Conservation (phyloP, 2,797 vertebrate genomes). For the Cacajao melanocephalus region DNA sequence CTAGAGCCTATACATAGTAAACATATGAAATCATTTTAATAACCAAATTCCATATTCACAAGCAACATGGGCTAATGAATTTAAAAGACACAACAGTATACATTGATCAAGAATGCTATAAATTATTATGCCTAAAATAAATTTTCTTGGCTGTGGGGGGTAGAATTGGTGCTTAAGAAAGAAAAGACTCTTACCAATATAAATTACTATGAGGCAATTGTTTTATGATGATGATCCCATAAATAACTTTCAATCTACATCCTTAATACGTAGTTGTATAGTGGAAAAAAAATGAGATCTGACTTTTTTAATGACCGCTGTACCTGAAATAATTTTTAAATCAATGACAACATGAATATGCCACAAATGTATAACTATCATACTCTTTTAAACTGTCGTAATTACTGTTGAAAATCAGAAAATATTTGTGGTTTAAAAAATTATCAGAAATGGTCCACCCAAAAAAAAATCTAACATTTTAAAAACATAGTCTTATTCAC, state of each 20-base stretch:
- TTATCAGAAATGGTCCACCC: neutral
- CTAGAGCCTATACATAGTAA: conserved; percentile 80
- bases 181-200: conserved; percentile 51
- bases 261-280: conserved; percentile 35
- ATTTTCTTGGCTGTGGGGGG: conserved; percentile 71
- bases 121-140: conserved; percentile 78
- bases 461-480: conserved; percentile 3
- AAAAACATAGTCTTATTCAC: neutral
- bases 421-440: conserved; percentile 45
- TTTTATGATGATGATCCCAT: conserved; percentile 62
- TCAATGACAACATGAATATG: neutral
- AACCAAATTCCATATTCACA: conserved; percentile 81
- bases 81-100: conserved; percentile 70
- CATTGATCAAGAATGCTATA: conserved; percentile 72
- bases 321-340: conserved; percentile 46
- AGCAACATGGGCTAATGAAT: conserved; percentile 74
- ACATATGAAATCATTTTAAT: conserved; percentile 81
- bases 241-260: conserved; percentile 61
- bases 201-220: conserved; percentile 62
- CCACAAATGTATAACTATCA: conserved; percentile 37
- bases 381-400: neutral
- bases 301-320: conserved; percentile 35
- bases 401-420: conserved; percentile 34
- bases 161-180: conserved; percentile 65
- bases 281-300: conserved; percentile 32